Evolutionary conservation across 1,140 invertebrate genomes (phyloP).

Genomic region (Mycetomoellerius zeteki): DNA sequence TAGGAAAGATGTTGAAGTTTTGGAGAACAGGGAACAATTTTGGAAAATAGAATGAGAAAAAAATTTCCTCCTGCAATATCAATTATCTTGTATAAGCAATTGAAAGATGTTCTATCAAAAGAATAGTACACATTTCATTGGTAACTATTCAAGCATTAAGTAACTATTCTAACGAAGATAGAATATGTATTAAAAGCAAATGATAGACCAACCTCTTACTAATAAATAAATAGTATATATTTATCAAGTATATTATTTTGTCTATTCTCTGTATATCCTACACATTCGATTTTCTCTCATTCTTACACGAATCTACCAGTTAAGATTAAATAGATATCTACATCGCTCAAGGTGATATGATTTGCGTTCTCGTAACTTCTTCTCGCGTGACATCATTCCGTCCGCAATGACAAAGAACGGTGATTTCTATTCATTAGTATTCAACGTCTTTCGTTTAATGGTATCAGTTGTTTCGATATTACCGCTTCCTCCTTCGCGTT

Average conservation of each 20-base stretch:
- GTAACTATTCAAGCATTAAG: too few relatives aligned
- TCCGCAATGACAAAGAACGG: conserved; percentile 40
- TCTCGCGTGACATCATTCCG: conserved; percentile 58
- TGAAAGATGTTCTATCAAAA: too few relatives aligned
- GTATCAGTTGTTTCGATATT: conserved; percentile 51
- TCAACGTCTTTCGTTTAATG: conserved; percentile 59
- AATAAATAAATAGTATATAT: too few relatives aligned
- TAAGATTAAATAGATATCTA: neutral
- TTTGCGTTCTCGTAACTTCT: conserved; percentile 50
- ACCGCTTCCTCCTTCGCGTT: conserved; percentile 42
- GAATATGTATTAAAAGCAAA: too few relatives aligned
- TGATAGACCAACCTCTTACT: too few relatives aligned
- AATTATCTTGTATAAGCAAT: too few relatives aligned
- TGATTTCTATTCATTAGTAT: conserved; percentile 59
- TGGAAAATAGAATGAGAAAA: too few relatives aligned
- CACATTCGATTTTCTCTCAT: neutral
- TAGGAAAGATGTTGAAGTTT: too few relatives aligned
- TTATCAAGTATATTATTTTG: neutral
- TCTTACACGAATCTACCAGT: neutral
- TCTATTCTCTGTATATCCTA: neutral
- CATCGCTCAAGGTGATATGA: conserved; percentile 58
- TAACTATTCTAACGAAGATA: too few relatives aligned
- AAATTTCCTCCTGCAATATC: too few relatives aligned
- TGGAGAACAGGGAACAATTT: too few relatives aligned
- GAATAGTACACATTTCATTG: too few relatives aligned